Base-by-base conservation (phyloP, 2,888 invertebrate species). In the Ecdyonurus torrentis region DNA sequence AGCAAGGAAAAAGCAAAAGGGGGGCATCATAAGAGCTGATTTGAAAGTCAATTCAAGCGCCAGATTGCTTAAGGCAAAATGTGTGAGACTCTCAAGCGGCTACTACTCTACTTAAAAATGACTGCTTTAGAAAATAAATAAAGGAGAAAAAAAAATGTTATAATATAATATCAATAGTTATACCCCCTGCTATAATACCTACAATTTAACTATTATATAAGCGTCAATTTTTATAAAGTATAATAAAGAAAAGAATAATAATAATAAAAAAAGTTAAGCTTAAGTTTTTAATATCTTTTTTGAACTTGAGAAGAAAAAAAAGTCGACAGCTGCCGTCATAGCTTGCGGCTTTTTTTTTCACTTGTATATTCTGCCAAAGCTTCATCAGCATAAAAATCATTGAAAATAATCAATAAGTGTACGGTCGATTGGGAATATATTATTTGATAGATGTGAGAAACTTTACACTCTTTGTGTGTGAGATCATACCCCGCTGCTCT, bases 11-110 rank as follows among this genome's bases (percentile, higher is more conserved):
- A 7, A 50, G 50, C 50, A 50, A 50, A 50, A 18, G 50, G 18
- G 18, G 50, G 50, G 18, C 7, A 50, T 7, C 18, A 50, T 7
- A n/a, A 20, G 55, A 55, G 55, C 55, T 55, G 55, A 55, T 55
- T 55, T 55, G 55, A 55, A 55, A 55, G 55, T 55, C 55, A 55
- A 55, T 55, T n/a, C 7, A n/a, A 5, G 55, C 55, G 55, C 55
- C 55, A 55, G 55, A 55, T 55, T 55, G 55, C 55, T 37, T 15
- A 5, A 15, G 15, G 37, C 7, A 5, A 37, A 37, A 37, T 37
- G 37, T 37, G 15, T 10, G n/a, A 55, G 55, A n/a, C 22, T n/a
- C 22, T 55, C 55, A 55, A 55, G 55, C n/a, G 55, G 55, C 55
- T 55, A 55, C 7, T 37, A 10, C 15, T 37, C 37, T n/a, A n/a